Evolutionary conservation across 37 sponge, comb jelly and placozoan species (phyloP), one percentile per base, ranked within the genome.

Genomic region (Spongia lamella): DNA sequence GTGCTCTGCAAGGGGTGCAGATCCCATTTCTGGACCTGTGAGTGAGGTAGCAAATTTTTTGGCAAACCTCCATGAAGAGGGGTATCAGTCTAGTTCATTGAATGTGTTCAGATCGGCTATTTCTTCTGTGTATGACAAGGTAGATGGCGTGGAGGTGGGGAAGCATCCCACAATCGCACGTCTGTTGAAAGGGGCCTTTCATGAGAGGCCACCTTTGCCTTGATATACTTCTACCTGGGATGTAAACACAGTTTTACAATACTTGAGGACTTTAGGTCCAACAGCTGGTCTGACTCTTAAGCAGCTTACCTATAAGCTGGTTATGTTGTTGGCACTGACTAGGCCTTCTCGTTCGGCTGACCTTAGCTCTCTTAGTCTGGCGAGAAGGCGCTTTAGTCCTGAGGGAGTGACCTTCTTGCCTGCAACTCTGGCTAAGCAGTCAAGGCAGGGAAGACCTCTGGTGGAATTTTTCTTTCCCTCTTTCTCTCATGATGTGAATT

Each of bases 81-180:
- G 81, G 14, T 55, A 21, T 15, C 22, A 61, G 55, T 80, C 40
- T 25, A 61, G 81, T 15, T 71, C 81, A 31, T 33, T 71, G 38
- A 80, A 80, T 70, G 55, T 52, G 61, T 80, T 50, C 37, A 30
- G 73, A 35, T 80, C 81, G 31, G 81, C 70, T 20, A 70, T 80
- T 11, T 71, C 73, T 2, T 70, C 81, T 19, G 52, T 66, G 14
- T 72, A 71, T 30, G 17, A 51, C 21, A 31, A 53, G 36, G 60
- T 80, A 57, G 71, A 70, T 6, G 81, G 72, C 22, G 61, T 52
- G 19, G 54, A 63, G 38, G 64, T 80, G 51, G 81, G 73, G 14
- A 49, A 57, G 25, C 81, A 80, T 34, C 81, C 63, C 6, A 22
- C 62, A 1, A 72, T 80, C 11, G 49, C 55, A 17, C 4, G 72